Evolutionary conservation across 2,113 vertebrate species (phyloP), one percentile per base, ranked within the genome.

Genomic region (Pipa parva): DNA sequence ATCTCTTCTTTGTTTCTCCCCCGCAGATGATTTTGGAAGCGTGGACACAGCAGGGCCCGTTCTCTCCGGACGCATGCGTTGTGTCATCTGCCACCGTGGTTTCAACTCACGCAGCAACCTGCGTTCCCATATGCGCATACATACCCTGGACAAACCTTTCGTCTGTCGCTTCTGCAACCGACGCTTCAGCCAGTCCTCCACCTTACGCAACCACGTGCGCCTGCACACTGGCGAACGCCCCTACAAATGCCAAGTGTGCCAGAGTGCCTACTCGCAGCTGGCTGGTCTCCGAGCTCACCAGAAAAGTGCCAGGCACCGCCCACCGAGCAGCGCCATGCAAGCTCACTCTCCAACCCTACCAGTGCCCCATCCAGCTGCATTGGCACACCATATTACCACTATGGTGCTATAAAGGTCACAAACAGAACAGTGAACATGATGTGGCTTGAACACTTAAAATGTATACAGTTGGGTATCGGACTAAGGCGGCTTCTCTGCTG

Each of bases 91-190:
- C 83, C 95, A 97, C 83, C 92, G 97, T 0, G 97, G 95, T 76
- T 98, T 99, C 87, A 99, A 98, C 89, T 99, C 97, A 1, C 95
- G 97, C 85, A 98, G 95, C 85, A 99, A 98, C 86, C 84, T 99
- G 79, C 97, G 95, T 80, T 98, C 97, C 3, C 97, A 98, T 91
- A 99, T 99, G 97, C 93, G 97, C 79, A 99, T 99, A 82, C 97
- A 99, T 90, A 99, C 97, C 0, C 85, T 97, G 89, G 97, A 99
- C 91, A 99, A 99, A 77, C 95, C 97, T 26, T 99, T 99, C 60
- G 92, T 93, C 39, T 98, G 95, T 78, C 95, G 94, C 80, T 98
- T 98, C 88, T 98, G 97, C 88, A 97, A 92, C 79, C 94, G 97
- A 28, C 95, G 97, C 83, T 98, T 98, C 90, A 98, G 95, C 83